Conservation (phyloP, 2,797 vertebrate genomes). For the Mus minutoides region DNA sequence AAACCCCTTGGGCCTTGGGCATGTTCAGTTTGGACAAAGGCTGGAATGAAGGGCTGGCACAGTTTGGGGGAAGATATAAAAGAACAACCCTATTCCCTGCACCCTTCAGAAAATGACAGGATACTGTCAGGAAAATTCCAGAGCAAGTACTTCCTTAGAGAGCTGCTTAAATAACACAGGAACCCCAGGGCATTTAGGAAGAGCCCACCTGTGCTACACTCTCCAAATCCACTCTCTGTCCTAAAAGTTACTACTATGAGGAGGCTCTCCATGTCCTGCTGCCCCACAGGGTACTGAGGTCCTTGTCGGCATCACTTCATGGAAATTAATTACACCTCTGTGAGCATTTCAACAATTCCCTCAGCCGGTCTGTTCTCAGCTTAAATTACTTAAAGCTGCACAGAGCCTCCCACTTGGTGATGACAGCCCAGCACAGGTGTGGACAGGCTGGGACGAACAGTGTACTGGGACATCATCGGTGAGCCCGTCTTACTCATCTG, state of each 20-base stretch:
- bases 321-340: neutral
- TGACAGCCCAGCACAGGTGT: neutral
- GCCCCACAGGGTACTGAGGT: neutral
- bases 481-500: neutral
- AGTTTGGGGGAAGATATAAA: neutral
- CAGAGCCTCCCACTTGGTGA: fast-evolving
- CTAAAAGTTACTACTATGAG: neutral
- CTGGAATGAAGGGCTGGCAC: neutral
- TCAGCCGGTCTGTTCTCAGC: neutral
- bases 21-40: neutral
- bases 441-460: neutral
- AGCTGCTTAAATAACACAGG: neutral
- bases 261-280: neutral
- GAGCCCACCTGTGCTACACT: fast-evolving
- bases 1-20: neutral
- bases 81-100: fast-evolving
- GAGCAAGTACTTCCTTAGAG: neutral
- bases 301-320: neutral
- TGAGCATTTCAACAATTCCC: neutral
- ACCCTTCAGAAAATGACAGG: neutral
- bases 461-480: fast-evolving
- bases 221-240: fast-evolving
- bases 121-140: neutral
- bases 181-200: neutral
- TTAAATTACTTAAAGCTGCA: neutral